Evolutionary conservation across 2,797 vertebrate genomes (phyloP).

Genomic region (Rhinophrynus dorsalis): DNA sequence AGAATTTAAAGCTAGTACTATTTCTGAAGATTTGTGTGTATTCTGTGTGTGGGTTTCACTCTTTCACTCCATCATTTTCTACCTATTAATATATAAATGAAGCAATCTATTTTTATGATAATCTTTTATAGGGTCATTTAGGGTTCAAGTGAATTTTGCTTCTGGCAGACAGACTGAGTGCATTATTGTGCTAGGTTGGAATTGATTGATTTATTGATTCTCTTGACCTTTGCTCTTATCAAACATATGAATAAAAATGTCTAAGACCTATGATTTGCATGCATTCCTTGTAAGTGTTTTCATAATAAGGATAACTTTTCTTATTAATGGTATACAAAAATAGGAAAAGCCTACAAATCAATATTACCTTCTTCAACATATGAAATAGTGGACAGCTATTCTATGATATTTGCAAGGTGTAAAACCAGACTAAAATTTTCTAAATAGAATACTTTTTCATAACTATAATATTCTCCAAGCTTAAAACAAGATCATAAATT

Average conservation of each 20-base stretch:
- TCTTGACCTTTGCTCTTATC: conserved; percentile 37
- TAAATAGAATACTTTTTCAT: too few species aligned
- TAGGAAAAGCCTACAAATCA: neutral
- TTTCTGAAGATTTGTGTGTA: neutral
- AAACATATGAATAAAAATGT: conserved; percentile 38
- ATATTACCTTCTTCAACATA: neutral
- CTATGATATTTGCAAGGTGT: neutral
- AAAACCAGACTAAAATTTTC: neutral
- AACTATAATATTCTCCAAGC: too few species aligned
- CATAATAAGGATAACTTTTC: conserved; percentile 7
- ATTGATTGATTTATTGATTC: conserved; percentile 45
- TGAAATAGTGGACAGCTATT: neutral
- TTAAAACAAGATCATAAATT: too few species aligned
- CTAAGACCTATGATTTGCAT: conserved; percentile 26
- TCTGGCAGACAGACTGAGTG: conserved; percentile 28
- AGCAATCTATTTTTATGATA: conserved; percentile 38
- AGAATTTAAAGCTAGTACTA: too few species aligned
- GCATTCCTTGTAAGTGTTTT: conserved; percentile 30
- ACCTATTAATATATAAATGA: conserved; percentile 28
- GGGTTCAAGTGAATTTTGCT: conserved; percentile 31
- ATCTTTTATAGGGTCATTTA: conserved; percentile 34
- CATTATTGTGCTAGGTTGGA: conserved; percentile 27
- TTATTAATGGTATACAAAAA: conserved; percentile 7
- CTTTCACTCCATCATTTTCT: neutral
- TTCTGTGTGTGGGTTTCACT: neutral